Percentiles rank a stretch among this genome's conserved stretches.
phyloP scores from a whole-genome alignment of 23 tunicate genomes.

The Phallusia fumigata region DNA sequence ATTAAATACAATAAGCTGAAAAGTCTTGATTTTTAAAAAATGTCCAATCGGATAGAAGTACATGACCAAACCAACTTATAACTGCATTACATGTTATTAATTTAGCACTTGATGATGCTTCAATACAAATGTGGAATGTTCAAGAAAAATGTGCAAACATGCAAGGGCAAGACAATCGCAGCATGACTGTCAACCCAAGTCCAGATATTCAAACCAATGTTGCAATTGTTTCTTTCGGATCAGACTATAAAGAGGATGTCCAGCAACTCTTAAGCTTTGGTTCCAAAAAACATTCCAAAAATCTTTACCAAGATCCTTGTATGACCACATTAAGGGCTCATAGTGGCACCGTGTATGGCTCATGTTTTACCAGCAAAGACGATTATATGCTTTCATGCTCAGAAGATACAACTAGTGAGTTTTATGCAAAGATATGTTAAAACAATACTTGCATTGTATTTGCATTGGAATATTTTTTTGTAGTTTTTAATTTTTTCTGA shows the following conservation, averaged over 20 bases:
- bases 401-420: slow-evolving; percentile 60
- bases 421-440: background rate
- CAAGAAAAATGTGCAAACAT: background rate
- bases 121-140: background rate
- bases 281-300: background rate
- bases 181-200: background rate
- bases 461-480: background rate
- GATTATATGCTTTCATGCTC: slow-evolving; percentile 60
- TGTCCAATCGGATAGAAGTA: too few relatives aligned
- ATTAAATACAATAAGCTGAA: too few relatives aligned
- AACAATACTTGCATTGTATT: background rate
- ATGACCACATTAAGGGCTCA: slow-evolving; percentile 47
- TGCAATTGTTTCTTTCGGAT: slow-evolving; percentile 39
- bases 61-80: too few relatives aligned
- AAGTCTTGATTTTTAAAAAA: too few relatives aligned
- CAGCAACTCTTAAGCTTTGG: background rate
- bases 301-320: background rate
- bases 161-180: background rate
- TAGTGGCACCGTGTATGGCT: slow-evolving; percentile 53
- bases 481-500: too few relatives aligned
- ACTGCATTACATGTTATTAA: too few relatives aligned
- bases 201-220: slow-evolving; percentile 15
- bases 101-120: background rate
- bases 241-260: slow-evolving; percentile 24
- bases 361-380: slow-evolving; percentile 69